Evolutionary conservation across 2,797 vertebrate species (phyloP), one percentile per base, ranked within the genome.

Genomic region (Chloroceryle amazona): DNA sequence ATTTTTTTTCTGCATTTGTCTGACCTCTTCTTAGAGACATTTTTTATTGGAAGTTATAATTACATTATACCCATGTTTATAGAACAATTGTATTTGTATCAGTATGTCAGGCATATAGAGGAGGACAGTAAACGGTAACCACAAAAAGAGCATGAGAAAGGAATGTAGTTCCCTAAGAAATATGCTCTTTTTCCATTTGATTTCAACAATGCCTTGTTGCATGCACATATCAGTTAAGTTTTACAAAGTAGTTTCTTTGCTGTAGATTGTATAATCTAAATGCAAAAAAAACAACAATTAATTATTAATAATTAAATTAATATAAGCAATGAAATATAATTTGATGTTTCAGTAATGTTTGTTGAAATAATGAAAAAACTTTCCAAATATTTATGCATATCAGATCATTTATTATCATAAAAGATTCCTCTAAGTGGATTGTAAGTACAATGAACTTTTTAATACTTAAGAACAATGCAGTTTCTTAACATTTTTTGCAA

Each of bases 301-400:
- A 37, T 76, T 76, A 68, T 85, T 92, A 94, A 92, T 16, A 78
- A 76, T 57, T 82, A 81, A 72, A 93, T 79, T 73, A 63, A 51
- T 81, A 37, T 65, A 88, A 95, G 81, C 78, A 80, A 47, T 82
- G 46, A 80, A 55, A 75, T 55, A 73, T 73, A 85, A 51, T 6
- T 81, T 82, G 11, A 41, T 79, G 29, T 16, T 72, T 97, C 83
- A 74, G 78, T 95, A 73, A 37, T 57, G 23, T 89, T 93, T 97
- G 71, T 81, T 51, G 19, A 95, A 97, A 74, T 83, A 86, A 86
- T 42, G 52, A 67, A 55, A 84, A 67, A 47, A 9, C 44, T 67
- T 93, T 61, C 71, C 17, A 91, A 94, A 86, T 82, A 51, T 74
- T 91, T 88, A 81, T 74, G 47, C 6, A 10, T 37, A 47, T 73